Evolutionary conservation across 2,888 invertebrate species (phyloP), one percentile per base, ranked within the genome.

Genomic region (Sympetrum striolatum): DNA sequence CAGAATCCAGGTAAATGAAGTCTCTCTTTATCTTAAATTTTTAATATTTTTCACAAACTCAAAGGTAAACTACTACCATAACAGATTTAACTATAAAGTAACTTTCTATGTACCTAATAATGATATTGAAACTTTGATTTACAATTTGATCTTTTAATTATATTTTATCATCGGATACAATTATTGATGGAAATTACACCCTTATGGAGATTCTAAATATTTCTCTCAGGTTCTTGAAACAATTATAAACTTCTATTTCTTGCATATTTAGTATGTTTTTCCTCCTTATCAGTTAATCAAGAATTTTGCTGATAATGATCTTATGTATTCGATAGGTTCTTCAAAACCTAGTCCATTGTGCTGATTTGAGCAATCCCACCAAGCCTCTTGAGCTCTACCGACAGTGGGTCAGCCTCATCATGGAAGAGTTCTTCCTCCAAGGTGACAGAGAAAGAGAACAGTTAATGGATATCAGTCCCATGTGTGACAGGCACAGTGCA

Each of bases 361-460:
- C 96, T 3, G 96, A 96, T 92, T 93, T 96, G 91, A 95, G 95
- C 92, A 96, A 95, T 93, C 96, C 96, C 44, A 95, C 96, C 10
- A 99, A 99, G 94, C 99, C 99, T n/a, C 95, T 99, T 93, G 96
- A 97, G 73, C 94, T 99, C 90, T 99, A 99, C 94, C 97, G 97
- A 93, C 96, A 97, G 92, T 99, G 99, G 99, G 98, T 99, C 91
- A 96, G 96, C 90, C 95, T 98, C 91, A 96, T 99, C 81, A 98
- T 99, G 98, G 98, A 99, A 94, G 99, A 99, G 94, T 99, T 99
- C 96, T 99, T 99, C 96, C 96, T 97, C 92, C 99, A 99, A 95
- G 99, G 99, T 90, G 99, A 99, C 94, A 96, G 97, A 92, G 99
- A 99, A 94, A 96, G 98, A 92, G 98, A 98, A 92, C 97, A 97